phyloP scores from a whole-genome alignment of 2,113 vertebrate genomes.

The Gnathonemus echidnorhynchus region DNA sequence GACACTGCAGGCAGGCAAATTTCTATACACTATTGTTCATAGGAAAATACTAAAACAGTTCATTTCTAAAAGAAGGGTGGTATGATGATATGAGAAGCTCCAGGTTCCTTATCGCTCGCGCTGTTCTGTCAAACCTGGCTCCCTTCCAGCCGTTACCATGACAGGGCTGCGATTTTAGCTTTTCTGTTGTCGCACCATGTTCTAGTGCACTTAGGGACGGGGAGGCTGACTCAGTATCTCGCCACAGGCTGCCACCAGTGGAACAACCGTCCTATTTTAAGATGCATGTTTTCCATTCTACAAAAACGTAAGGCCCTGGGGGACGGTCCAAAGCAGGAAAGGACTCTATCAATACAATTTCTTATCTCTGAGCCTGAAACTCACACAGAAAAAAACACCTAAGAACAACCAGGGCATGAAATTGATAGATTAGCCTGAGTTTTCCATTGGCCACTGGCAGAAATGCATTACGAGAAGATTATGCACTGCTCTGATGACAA shows the following conservation, averaged over 20 bases:
- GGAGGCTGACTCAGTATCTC: slow-evolving; percentile 1
- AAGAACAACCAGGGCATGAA: slow-evolving; percentile 4
- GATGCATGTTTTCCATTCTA: slow-evolving; percentile 53
- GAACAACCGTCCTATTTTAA: slow-evolving; percentile 64
- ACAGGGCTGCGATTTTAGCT: neutral
- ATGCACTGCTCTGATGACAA: neutral
- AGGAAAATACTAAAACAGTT: neutral
- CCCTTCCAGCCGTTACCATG: neutral
- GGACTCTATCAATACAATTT: slow-evolving; percentile 6
- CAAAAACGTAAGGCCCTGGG: slow-evolving; percentile 43
- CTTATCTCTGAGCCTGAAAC: neutral
- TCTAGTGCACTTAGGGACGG: neutral
- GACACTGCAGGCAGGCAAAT: neutral
- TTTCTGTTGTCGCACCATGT: neutral
- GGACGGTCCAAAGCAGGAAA: slow-evolving; percentile 30
- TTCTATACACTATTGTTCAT: neutral
- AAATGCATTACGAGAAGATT: neutral
- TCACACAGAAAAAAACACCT: neutral
- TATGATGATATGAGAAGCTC: neutral
- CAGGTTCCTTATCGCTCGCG: neutral
- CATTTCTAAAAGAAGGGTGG: neutral
- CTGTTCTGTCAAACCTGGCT: neutral
- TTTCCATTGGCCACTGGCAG: slow-evolving; percentile 1
- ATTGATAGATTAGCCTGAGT: neutral
- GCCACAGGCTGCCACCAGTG: slow-evolving; percentile 47